Base-by-base conservation (phyloP, 2,113 vertebrate species). In the Ceratotherium simum region DNA sequence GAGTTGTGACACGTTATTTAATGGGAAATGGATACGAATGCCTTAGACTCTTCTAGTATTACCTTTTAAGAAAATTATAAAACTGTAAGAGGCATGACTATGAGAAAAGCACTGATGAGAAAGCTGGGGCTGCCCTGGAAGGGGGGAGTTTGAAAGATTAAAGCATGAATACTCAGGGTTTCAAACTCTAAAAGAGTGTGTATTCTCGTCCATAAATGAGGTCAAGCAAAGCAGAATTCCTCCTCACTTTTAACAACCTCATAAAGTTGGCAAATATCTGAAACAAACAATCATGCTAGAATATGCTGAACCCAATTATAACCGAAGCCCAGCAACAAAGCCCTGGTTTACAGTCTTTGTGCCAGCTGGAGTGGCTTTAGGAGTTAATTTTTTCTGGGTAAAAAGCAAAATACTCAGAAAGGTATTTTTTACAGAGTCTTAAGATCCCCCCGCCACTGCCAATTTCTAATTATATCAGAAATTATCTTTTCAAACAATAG, bases 1-100 rank as follows among this genome's bases (percentile, higher is more conserved):
- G 92, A 98, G 96, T 98, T 98, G 97, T 96, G 97, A 96, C 92
- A 97, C 96, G 96, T 97, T 93, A 91, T 97, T 98, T 98, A 98
- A 98, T 98, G 95, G 98, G 95, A 98, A 98, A 84, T 54, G 82
- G 81, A 97, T 95, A 97, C 95, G 42, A 31, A 89, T 95, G 97
- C 87, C 91, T 96, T 98, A 95, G 97, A 98, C 96, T 93, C 96
- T 91, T 82, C 46, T 42, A 89, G 75, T 67, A 92, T 93, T 93
- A 93, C 81, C 18, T 96, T 84, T 95, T 51, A 42, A 88, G 73
- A 89, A 95, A 79, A 76, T 96, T 91, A 97, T 92, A 95, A 79
- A 95, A 90, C 87, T 86, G 1, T 96, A 95, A 80, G 96, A 97
- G 84, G 97, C 96, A 97, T 91, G 88, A 90, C 93, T 96, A 93